phyloP scores from a whole-genome alignment of 2,888 invertebrate species.

The Stictocephala bisonia region DNA sequence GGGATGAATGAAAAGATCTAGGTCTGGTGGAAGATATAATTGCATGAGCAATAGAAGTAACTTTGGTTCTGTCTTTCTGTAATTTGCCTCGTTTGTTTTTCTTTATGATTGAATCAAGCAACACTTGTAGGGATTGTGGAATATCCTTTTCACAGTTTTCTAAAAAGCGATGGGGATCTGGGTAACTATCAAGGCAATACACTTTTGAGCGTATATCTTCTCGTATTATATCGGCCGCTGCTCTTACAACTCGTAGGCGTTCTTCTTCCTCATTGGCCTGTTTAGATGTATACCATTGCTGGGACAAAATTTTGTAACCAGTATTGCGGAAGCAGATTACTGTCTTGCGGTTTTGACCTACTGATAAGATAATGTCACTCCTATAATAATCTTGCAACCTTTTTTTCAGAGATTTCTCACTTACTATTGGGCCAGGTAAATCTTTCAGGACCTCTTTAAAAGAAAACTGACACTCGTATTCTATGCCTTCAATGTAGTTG shows the following conservation, averaged over 20 bases:
- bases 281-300: conserved; percentile 27
- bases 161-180: conserved; percentile 7
- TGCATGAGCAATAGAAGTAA: conserved; percentile 29
- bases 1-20: conserved; percentile 38
- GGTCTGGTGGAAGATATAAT: conserved; percentile 43
- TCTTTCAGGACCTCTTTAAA: neutral
- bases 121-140: conserved; percentile 20
- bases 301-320: conserved; percentile 29
- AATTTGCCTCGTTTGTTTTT: conserved; percentile 15
- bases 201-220: conserved; percentile 21
- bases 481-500: neutral
- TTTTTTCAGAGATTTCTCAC: no score
- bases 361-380: conserved; percentile 1
- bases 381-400: no score
- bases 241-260: neutral
- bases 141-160: neutral
- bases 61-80: conserved; percentile 14
- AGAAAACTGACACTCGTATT: neutral
- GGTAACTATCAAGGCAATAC: neutral
- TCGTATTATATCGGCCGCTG: conserved; percentile 20
- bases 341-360: neutral
- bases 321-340: conserved; percentile 41
- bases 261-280: neutral
- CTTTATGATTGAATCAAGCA: conserved; percentile 14
- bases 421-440: neutral